Conservation (phyloP, 2,888 invertebrate species). For the Chymomyza amoena region DNA sequence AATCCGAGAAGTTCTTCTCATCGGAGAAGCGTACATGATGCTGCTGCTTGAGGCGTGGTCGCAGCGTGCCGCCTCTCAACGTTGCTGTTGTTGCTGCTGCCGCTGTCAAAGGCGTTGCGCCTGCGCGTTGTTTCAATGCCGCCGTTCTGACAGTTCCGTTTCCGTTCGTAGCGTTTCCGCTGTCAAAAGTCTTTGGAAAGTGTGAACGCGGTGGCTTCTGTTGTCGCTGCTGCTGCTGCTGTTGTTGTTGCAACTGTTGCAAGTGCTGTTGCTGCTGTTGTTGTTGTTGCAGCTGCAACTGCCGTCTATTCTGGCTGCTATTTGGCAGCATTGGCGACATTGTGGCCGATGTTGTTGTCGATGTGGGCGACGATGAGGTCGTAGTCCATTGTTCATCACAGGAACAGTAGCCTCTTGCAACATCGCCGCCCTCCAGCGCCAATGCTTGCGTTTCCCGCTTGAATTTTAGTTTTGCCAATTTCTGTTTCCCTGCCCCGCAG, state of each 20-base stretch:
- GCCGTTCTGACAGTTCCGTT: slow-evolving; percentile 53
- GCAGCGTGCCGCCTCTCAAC: slow-evolving; percentile 23
- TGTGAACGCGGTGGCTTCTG: slow-evolving; percentile 22
- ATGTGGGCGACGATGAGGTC: slow-evolving; percentile 59
- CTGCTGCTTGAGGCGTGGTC: slow-evolving; percentile 66
- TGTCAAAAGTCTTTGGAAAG: slow-evolving; percentile 22
- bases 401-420: slow-evolving; percentile 74
- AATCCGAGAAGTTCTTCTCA: slow-evolving; percentile 76
- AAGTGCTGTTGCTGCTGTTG: not conserved
- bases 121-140: slow-evolving; percentile 28
- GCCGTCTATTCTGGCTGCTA: slow-evolving; percentile 25
- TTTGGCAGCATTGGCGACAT: slow-evolving; percentile 54
- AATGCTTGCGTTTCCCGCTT: slow-evolving; percentile 70
- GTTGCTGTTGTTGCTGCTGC: slow-evolving; percentile 4
- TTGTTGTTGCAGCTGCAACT: not conserved
- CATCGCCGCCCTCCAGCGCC: slow-evolving; percentile 73
- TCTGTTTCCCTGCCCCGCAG: slow-evolving; percentile 26
- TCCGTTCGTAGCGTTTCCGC: slow-evolving; percentile 19
- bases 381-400: slow-evolving; percentile 75
- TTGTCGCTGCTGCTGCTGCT: slow-evolving; percentile 14
- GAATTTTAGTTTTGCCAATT: slow-evolving; percentile 61
- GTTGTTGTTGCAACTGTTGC: not conserved
- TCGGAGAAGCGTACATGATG: slow-evolving; percentile 76
- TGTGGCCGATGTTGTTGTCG: slow-evolving; percentile 51
- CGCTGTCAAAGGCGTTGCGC: not conserved